Percentiles rank a stretch among this genome's conserved stretches.
Evolutionary conservation across 1,140 invertebrate species (phyloP).

Genomic region (Formica exsecta): DNA sequence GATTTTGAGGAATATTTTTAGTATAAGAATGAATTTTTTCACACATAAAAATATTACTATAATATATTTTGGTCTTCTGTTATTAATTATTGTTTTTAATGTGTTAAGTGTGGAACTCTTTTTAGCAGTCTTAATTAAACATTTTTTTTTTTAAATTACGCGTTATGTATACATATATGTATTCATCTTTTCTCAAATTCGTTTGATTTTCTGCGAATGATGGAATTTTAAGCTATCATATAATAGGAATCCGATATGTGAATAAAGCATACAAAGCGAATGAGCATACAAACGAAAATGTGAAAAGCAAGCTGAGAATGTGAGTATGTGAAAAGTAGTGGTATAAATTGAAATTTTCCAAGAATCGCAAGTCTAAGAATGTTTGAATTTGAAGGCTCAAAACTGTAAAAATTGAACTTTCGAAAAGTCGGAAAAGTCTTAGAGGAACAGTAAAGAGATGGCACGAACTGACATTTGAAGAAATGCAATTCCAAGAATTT

Average conservation of each 20-base stretch:
- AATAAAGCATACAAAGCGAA: too few species aligned
- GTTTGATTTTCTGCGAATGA: background rate
- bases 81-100: background rate
- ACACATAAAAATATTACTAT: background rate
- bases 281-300: too few species aligned
- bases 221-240: background rate
- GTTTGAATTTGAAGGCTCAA: too few species aligned
- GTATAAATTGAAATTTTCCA: background rate
- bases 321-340: background rate
- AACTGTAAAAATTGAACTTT: too few species aligned
- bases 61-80: background rate
- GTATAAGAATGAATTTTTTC: background rate
- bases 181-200: background rate
- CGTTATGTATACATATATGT: background rate
- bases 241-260: too few species aligned
- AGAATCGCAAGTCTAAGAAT: background rate
- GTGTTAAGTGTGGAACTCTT: background rate
- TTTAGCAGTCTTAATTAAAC: background rate
- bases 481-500: background rate
- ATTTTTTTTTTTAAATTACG: background rate
- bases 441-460: background rate
- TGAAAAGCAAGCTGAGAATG: too few species aligned
- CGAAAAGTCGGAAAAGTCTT: too few species aligned
- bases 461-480: background rate
- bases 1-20: background rate